Evolutionary conservation across 2,797 vertebrate species (phyloP).

Genomic region (Hyperoplus lanceolatus): DNA sequence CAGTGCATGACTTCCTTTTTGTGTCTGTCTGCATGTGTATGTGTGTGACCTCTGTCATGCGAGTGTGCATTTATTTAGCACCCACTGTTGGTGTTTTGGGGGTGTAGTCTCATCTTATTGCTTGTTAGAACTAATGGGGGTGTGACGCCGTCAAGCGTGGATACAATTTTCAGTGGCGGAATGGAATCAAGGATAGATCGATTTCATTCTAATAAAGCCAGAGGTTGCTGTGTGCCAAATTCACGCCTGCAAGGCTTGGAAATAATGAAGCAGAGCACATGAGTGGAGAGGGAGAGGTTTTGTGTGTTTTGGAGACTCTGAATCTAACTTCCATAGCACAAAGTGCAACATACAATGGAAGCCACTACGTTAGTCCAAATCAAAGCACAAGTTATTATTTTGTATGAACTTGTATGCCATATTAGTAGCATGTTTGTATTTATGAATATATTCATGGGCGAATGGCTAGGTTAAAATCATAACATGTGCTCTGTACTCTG

Average conservation of each 20-base stretch:
- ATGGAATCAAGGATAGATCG: slow-evolving; percentile 64
- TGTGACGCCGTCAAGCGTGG: slow-evolving; percentile 60
- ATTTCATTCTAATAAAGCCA: slow-evolving; percentile 71
- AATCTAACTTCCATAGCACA: slow-evolving; percentile 11
- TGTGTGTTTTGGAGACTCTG: slow-evolving; percentile 20
- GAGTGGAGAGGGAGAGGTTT: slow-evolving; percentile 23
- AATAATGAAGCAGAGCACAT: slow-evolving; percentile 57
- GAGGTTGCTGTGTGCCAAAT: slow-evolving; percentile 47
- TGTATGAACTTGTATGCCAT: neutral
- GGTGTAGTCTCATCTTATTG: slow-evolving; percentile 49
- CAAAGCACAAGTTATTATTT: neutral
- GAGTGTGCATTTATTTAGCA: slow-evolving; percentile 18
- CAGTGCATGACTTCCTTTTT: slow-evolving; percentile 5
- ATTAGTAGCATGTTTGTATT: neutral
- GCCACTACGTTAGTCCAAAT: neutral
- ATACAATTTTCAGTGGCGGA: slow-evolving; percentile 50
- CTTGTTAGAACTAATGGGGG: slow-evolving; percentile 74
- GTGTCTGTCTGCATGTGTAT: neutral
- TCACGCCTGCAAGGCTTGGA: slow-evolving; percentile 49
- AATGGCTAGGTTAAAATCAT: neutral
- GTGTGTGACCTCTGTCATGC: slow-evolving; percentile 3
- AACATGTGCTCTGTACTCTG: neutral
- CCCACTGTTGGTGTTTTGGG: slow-evolving; percentile 1
- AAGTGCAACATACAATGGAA: neutral
- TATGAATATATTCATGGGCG: neutral